Evolutionary conservation across 2,888 invertebrate genomes (phyloP), one percentile per base, ranked within the genome.

Genomic region (Philereme transversata): DNA sequence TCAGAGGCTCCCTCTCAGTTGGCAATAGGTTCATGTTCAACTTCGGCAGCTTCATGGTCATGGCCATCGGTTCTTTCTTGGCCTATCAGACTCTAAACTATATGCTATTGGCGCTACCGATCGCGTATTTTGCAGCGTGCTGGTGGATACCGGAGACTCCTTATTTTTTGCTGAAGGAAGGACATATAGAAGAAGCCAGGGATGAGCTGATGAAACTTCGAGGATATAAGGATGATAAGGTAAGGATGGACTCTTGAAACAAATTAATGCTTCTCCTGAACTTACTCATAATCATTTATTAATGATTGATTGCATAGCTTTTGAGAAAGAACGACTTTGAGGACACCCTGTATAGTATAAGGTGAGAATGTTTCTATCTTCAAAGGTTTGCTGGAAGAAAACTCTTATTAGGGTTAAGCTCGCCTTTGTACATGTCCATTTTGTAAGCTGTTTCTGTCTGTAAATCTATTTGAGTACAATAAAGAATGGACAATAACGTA

Each of bases 81-180:
- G 73, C 87, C 0, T 93, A 86, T 62, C 67, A 72, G 0, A 69
- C 85, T 60, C 47, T 90, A 68, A 78, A 93, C 83, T 90, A 87
- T 56, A 76, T 88, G 60, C 80, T 93, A 5, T 66, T 91, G 6
- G 65, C 82, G 0, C 65, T 94, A 5, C 93, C 94, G 0, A 57
- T 90, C 0, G 65, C 84, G 2, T 93, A 92, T 71, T 90, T 94
- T 51, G 41, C 80, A 0, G 84, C 82, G 0, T 93, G 94, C 67
- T 79, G 84, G 60, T 93, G 92, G 83, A 93, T 94, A 75, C 94
- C 94, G 0, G 94, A 94, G 71, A 93, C 94, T 0, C 94, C 94
- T 0, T 94, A 94, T 70, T 94, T 85, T 69, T 81, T 93, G 44
- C 73, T 95, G 41, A 94, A 93, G 77, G 88, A 86, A 58, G 88